Conservation (phyloP, 2,888 invertebrate genomes). For the Scrobipalpa costella region DNA sequence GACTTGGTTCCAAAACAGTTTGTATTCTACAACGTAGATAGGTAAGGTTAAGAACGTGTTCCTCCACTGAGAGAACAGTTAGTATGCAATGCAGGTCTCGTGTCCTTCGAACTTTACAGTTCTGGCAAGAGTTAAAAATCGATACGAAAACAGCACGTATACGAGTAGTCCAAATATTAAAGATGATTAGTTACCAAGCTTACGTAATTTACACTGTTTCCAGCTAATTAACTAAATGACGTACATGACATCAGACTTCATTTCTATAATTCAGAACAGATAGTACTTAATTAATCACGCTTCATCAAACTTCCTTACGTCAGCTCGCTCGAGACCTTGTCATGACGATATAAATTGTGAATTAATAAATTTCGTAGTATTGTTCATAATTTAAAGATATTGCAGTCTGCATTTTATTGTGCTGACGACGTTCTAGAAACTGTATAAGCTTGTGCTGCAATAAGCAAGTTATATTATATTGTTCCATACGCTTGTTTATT, state of each 20-base stretch:
- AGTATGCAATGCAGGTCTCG: conserved; percentile 7
- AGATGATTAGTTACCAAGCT: not conserved
- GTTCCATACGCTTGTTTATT: conserved; percentile 32
- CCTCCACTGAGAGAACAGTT: not conserved
- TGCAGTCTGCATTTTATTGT: too few relatives aligned
- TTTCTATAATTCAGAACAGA: not conserved
- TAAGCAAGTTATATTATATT: conserved; percentile 2
- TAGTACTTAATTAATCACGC: conserved; percentile 25
- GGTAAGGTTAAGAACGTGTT: not conserved
- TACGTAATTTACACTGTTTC: not conserved
- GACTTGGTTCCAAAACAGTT: not conserved
- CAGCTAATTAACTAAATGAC: not conserved
- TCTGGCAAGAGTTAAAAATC: conserved; percentile 29
- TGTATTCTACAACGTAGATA: not conserved
- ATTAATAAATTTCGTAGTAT: too few relatives aligned
- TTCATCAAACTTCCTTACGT: conserved; percentile 29
- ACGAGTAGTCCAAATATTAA: not conserved
- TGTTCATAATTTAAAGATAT: too few relatives aligned
- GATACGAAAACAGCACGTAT: not conserved
- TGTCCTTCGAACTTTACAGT: conserved; percentile 30
- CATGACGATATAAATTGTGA: conserved; percentile 4
- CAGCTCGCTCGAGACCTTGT: conserved; percentile 23
- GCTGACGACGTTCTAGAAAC: not conserved
- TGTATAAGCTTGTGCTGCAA: not conserved
- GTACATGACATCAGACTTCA: not conserved